phyloP scores from a whole-genome alignment of 2,797 vertebrate species.

The Iguana delicatissima region DNA sequence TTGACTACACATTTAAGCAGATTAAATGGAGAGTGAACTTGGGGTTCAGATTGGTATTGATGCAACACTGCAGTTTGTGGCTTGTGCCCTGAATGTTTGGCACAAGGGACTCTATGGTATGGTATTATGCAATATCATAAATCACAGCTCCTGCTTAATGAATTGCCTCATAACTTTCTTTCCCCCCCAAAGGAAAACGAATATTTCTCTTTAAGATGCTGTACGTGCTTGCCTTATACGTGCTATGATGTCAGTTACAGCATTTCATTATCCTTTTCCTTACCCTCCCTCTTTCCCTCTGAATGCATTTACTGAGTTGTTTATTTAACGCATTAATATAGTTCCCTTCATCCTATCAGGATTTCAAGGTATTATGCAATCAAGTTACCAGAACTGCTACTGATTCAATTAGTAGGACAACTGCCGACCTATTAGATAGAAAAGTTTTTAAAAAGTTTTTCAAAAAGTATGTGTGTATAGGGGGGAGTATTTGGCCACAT shows the following conservation, averaged over 20 bases:
- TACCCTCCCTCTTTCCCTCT: not conserved
- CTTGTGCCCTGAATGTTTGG: not conserved
- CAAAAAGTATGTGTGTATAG: not conserved
- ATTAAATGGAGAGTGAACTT: not conserved
- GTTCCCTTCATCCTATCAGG: not conserved
- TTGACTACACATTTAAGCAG: not conserved
- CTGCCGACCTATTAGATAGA: not conserved
- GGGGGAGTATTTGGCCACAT: not conserved
- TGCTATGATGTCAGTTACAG: not conserved
- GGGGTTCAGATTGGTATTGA: not conserved
- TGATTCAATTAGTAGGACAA: slow-evolving; percentile 5
- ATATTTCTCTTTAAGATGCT: not conserved
- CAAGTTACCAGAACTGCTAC: not conserved
- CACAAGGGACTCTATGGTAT: not conserved
- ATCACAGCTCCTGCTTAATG: not conserved
- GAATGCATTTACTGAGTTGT: not conserved
- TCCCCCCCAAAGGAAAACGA: not conserved
- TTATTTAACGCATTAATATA: slow-evolving; percentile 2
- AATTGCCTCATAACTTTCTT: not conserved
- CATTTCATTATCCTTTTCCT: not conserved
- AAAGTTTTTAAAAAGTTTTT: not conserved
- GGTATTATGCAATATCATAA: not conserved
- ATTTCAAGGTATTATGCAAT: not conserved
- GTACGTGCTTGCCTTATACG: not conserved
- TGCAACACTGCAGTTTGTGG: not conserved